A percentile compares a stretch with the other conserved stretches of the same genome.
These are phyloP conservation scores for Xestia c-nigrum DNA, from an alignment of 2,888 invertebrate genomes.

Conservation along the genomic window DNA sequence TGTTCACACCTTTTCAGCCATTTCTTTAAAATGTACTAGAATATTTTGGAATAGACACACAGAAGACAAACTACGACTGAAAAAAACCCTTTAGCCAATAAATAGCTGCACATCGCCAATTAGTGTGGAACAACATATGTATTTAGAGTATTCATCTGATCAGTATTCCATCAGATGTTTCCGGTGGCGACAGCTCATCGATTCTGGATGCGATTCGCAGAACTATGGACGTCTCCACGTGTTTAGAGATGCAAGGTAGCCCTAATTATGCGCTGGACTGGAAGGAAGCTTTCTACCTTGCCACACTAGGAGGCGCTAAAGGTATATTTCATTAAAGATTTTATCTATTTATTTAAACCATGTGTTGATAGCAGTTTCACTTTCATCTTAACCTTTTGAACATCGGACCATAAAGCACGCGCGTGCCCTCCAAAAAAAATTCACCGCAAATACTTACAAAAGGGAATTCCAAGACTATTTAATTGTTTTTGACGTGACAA, in stretches of 20 bases:
- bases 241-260: slow-evolving; percentile 89
- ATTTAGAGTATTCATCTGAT: neutral
- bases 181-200: slow-evolving; percentile 95
- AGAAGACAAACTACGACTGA: neutral
- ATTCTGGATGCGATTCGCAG: slow-evolving; percentile 94
- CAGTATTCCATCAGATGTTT: slow-evolving; percentile 90
- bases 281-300: slow-evolving; percentile 95
- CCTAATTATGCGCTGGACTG: slow-evolving; percentile 90
- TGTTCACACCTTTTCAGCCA: neutral
- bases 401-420: too few relatives aligned
- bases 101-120: neutral
- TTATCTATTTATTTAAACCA: neutral
- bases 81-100: neutral
- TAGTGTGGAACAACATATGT: neutral
- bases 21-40: neutral
- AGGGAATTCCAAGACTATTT: too few relatives aligned
- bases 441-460: too few relatives aligned
- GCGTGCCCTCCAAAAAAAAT: too few relatives aligned
- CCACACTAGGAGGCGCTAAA: slow-evolving; percentile 96
- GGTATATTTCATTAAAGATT: slow-evolving; percentile 83
- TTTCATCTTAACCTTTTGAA: neutral
- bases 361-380: neutral
- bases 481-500: too few relatives aligned
- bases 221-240: slow-evolving; percentile 93
- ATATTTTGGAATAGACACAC: neutral